A percentile compares a stretch with the other conserved stretches of the same genome.
These are phyloP conservation scores for Nemapogon koenigi DNA, from an alignment of 2,888 invertebrate species.

Conservation along the genomic window DNA sequence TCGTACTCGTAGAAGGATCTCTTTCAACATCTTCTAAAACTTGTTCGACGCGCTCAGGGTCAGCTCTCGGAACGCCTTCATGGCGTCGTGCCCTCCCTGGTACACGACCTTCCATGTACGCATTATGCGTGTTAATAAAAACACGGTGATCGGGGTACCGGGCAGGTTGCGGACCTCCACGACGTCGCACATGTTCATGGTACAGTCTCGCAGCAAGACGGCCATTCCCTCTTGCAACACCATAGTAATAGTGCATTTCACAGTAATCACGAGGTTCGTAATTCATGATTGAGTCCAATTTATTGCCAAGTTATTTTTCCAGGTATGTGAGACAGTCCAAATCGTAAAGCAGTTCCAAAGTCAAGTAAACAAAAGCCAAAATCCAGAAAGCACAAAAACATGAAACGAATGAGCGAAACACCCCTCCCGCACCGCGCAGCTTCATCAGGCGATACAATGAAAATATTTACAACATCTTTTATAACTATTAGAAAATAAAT, in stretches of 20 bases:
- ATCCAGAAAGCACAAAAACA: no score
- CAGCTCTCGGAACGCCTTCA: conserved; percentile 8
- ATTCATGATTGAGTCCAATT: conserved; percentile 8
- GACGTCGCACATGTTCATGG: conserved; percentile 8
- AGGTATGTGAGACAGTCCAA: no score
- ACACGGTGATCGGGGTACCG: conserved; percentile 13
- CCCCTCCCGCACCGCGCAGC: no score
- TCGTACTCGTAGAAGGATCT: conserved; percentile 12
- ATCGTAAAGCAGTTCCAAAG: no score
- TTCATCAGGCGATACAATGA: no score
- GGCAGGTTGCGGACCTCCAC: conserved; percentile 11
- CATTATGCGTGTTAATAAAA: conserved; percentile 13
- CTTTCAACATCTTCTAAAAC: conserved; percentile 13
- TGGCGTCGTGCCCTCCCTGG: conserved; percentile 5
- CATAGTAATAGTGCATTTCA: conserved; percentile 16
- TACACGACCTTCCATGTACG: conserved; percentile 10
- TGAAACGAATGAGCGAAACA: no score
- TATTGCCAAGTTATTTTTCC: no score
- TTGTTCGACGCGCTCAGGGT: conserved; percentile 3
- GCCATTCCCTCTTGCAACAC: conserved; percentile 15
- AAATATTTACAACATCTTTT: background rate
- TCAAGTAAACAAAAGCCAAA: no score
- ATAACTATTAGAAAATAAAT: no score
- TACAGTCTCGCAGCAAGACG: conserved; percentile 12
- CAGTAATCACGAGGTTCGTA: conserved; percentile 14